Conservation (phyloP, 2,113 vertebrate genomes). For the Lepidiolamprologus cunningtoni region DNA sequence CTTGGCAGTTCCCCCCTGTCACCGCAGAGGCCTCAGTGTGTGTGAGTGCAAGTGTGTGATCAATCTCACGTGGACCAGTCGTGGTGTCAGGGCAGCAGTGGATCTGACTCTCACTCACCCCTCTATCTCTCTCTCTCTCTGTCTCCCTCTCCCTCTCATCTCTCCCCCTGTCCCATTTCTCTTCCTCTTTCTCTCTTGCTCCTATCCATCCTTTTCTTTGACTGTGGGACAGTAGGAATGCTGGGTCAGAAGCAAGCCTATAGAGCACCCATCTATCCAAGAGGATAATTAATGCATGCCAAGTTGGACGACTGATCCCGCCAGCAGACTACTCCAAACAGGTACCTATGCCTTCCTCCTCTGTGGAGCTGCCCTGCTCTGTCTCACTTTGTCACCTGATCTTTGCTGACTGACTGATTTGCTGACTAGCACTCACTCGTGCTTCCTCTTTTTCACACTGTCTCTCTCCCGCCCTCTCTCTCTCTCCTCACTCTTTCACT, state of each 20-base stretch:
- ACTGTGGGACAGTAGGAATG: conserved; percentile 56
- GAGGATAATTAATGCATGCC: conserved; percentile 66
- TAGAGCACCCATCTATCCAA: conserved; percentile 46
- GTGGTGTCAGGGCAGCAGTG: conserved; percentile 68
- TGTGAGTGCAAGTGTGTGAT: conserved; percentile 61
- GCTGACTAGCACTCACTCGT: conserved; percentile 51
- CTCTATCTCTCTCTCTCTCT: conserved; percentile 31
- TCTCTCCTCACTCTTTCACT: not conserved
- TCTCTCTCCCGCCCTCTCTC: not conserved
- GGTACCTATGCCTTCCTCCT: conserved; percentile 58
- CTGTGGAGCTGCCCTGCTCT: conserved; percentile 26
- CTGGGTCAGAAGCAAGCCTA: conserved; percentile 45
- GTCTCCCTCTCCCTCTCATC: not conserved
- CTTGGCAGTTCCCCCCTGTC: conserved; percentile 58
- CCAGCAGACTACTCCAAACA: conserved; percentile 45
- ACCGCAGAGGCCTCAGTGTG: conserved; percentile 60
- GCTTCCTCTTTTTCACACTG: conserved; percentile 32
- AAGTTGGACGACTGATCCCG: conserved; percentile 34
- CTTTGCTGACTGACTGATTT: conserved; percentile 56
- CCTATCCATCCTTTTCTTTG: conserved; percentile 50
- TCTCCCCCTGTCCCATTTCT: conserved; percentile 16
- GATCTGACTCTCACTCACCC: conserved; percentile 55
- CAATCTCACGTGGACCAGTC: conserved; percentile 75
- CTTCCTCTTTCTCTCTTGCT: conserved; percentile 24
- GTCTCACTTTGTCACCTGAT: conserved; percentile 36